phyloP scores from a whole-genome alignment of 2,113 vertebrate species.

The Pogonocichla stellata region DNA sequence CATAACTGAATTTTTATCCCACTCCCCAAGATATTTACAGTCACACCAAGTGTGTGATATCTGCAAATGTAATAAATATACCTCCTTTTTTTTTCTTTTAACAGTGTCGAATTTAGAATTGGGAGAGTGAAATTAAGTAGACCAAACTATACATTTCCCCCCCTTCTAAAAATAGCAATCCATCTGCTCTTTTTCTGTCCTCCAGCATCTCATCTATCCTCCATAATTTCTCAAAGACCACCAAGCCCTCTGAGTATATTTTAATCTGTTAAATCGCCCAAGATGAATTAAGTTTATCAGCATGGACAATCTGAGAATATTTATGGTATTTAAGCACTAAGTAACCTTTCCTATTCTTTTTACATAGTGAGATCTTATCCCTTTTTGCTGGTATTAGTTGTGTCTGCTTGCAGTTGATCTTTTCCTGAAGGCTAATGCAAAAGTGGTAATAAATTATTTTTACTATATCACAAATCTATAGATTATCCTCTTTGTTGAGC shows the following conservation, averaged over 20 bases:
- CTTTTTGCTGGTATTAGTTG: neutral
- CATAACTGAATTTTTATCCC: neutral
- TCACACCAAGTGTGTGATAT: neutral
- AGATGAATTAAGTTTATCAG: constrained; percentile 26
- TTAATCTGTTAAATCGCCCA: neutral
- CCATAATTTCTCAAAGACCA: constrained; percentile 20
- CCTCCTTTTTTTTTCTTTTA: neutral
- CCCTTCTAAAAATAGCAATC: neutral
- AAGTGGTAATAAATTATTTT: neutral
- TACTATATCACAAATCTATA: neutral
- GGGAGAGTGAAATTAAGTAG: neutral
- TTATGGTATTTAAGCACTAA: neutral
- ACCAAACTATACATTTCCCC: neutral
- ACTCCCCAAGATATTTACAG: neutral
- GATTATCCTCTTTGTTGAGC: neutral
- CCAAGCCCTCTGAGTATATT: constrained; percentile 5
- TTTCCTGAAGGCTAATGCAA: neutral
- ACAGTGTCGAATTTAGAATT: neutral
- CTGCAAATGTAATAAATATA: neutral
- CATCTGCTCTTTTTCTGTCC: neutral
- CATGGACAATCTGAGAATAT: constrained; percentile 12
- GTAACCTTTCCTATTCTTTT: constrained; percentile 19
- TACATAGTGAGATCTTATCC: neutral
- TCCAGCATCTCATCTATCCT: neutral
- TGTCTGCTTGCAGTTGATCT: neutral